These are phyloP conservation scores for Dynastes tityus DNA, from an alignment of 2,888 invertebrate species.

Conservation along the genomic window DNA sequence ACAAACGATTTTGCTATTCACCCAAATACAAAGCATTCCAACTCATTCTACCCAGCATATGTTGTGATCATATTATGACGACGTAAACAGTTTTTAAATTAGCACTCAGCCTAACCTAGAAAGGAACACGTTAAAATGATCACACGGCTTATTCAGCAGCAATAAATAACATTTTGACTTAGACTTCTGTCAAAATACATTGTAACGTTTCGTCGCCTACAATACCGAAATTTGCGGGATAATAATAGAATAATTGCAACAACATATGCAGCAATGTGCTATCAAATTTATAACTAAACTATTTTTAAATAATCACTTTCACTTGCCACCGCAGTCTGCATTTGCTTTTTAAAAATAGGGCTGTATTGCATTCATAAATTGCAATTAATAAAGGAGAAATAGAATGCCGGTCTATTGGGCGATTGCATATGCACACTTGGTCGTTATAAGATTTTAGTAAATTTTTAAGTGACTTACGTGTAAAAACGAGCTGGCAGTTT, in stretches of 20 bases:
- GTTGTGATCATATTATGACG: slow-evolving; percentile 5
- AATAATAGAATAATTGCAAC: slow-evolving; percentile 12
- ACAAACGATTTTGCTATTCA: not conserved
- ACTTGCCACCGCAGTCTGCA: not conserved
- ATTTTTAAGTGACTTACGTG: slow-evolving; percentile 48
- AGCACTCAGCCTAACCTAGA: slow-evolving; percentile 26
- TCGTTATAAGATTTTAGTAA: slow-evolving; percentile 29
- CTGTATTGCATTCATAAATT: not conserved
- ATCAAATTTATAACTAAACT: not conserved
- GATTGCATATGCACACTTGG: slow-evolving; percentile 17
- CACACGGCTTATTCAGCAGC: slow-evolving; percentile 2
- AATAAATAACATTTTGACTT: slow-evolving; percentile 17
- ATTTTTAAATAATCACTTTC: slow-evolving; percentile 17
- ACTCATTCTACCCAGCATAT: slow-evolving; percentile 6
- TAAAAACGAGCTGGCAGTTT: slow-evolving; percentile 44
- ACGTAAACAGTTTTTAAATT: slow-evolving; percentile 28
- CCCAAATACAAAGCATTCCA: not conserved
- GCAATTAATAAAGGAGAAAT: not conserved
- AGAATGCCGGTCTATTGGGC: slow-evolving; percentile 8
- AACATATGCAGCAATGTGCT: not conserved
- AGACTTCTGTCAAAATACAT: not conserved
- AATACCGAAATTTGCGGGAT: slow-evolving; percentile 2
- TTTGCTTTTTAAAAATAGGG: not conserved
- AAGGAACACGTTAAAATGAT: not conserved
- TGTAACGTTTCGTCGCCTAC: not conserved